phyloP scores from a whole-genome alignment of 2,113 vertebrate genomes.

The Eulemur rufifrons region DNA sequence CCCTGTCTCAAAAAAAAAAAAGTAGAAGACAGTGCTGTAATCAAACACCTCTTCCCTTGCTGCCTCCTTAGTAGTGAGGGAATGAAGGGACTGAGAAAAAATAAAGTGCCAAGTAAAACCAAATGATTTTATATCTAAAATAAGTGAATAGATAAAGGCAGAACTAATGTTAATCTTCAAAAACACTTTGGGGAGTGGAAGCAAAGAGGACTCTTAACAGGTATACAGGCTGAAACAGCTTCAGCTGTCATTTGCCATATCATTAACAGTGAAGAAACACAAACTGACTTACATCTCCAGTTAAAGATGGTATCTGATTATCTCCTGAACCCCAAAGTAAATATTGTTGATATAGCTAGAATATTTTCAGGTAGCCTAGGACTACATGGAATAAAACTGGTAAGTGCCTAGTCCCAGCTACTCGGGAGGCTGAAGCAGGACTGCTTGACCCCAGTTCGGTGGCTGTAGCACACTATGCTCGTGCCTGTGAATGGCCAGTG shows the following conservation, averaged over 20 bases:
- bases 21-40: not conserved
- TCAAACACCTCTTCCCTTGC: not conserved
- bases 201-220: conserved; percentile 24
- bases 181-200: conserved; percentile 42
- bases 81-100: conserved; percentile 45
- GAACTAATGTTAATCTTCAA: conserved; percentile 13
- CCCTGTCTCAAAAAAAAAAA: not conserved
- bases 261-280: conserved; percentile 23
- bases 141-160: conserved; percentile 43
- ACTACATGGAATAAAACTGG: conserved; percentile 43
- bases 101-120: conserved; percentile 21
- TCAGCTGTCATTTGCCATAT: conserved; percentile 20
- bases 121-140: conserved; percentile 61
- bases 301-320: conserved; percentile 35
- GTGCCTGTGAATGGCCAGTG: not conserved
- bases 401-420: not conserved
- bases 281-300: conserved; percentile 10
- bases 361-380: conserved; percentile 30
- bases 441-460: not conserved
- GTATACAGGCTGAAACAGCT: conserved; percentile 7
- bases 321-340: conserved; percentile 35
- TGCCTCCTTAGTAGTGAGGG: not conserved
- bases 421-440: not conserved
- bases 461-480: not conserved
- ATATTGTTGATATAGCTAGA: conserved; percentile 4